Evolutionary conservation across 2,113 vertebrate genomes (phyloP).

Genomic region (Platysteira castanea): DNA sequence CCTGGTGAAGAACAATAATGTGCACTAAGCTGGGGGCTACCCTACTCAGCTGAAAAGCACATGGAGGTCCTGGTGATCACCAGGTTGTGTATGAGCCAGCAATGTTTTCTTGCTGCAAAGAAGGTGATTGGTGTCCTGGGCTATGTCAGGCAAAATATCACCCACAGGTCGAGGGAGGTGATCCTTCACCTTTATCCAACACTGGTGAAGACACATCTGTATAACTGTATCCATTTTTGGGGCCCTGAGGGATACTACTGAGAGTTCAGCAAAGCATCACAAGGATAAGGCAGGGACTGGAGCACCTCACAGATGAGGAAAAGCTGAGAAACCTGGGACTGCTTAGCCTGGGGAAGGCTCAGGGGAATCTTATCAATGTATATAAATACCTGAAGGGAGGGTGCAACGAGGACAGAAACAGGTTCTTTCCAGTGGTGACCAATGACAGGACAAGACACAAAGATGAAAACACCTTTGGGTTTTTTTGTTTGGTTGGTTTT

Average conservation of each 20-base stretch:
- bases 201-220: background rate
- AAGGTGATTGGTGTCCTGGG: background rate
- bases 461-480: background rate
- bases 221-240: background rate
- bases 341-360: background rate
- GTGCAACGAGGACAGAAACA: background rate
- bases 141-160: background rate
- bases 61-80: background rate
- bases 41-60: background rate
- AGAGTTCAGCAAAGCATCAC: background rate
- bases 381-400: background rate
- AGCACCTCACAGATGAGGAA: background rate
- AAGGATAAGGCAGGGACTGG: background rate
- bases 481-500: too few species aligned
- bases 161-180: rapidly evolving
- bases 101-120: background rate
- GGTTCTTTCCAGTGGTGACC: background rate
- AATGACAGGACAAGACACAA: background rate
- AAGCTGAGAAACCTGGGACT: background rate
- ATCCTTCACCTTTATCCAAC: background rate
- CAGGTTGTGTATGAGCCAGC: background rate
- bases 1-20: background rate
- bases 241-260: background rate
- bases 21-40: background rate
- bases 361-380: background rate